phyloP scores from a whole-genome alignment of 1,140 invertebrate species.

The Drosophila ananassae region DNA sequence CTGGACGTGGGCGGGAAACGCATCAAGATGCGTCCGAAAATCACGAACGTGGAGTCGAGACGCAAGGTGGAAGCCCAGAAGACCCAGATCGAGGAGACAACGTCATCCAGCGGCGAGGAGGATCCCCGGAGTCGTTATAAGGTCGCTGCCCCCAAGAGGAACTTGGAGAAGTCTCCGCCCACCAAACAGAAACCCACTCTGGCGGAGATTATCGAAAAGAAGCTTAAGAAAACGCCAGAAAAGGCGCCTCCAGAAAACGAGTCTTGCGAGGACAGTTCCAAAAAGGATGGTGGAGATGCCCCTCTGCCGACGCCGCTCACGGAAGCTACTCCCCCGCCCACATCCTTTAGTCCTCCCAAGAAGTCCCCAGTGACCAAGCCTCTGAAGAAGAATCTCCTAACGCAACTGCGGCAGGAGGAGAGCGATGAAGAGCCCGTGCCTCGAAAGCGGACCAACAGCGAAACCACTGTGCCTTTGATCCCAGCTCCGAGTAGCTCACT shows the following conservation, averaged over 20 bases:
- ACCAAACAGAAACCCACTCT: constrained; percentile 66
- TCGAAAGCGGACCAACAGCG: constrained; percentile 69
- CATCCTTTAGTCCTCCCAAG: constrained; percentile 47
- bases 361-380: constrained; percentile 78
- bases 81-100: constrained; percentile 85
- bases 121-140: constrained; percentile 65
- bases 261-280: background rate
- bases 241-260: constrained; percentile 15
- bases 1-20: constrained; percentile 85
- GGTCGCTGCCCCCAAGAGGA: constrained; percentile 57
- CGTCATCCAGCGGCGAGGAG: constrained; percentile 84
- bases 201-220: constrained; percentile 78
- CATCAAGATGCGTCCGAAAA: constrained; percentile 85
- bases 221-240: constrained; percentile 68
- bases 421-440: constrained; percentile 75
- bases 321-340: constrained; percentile 38
- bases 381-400: constrained; percentile 74
- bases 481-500: constrained; percentile 5
- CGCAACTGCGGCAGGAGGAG: constrained; percentile 71
- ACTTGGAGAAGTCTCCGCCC: constrained; percentile 41
- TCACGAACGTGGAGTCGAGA: constrained; percentile 85
- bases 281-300: background rate
- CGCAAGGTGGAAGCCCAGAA: constrained; percentile 86
- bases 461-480: constrained; percentile 36
- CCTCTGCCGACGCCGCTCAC: background rate